Base-by-base conservation (phyloP, 1,140 invertebrate species). In the Drosophila ficusphila region DNA sequence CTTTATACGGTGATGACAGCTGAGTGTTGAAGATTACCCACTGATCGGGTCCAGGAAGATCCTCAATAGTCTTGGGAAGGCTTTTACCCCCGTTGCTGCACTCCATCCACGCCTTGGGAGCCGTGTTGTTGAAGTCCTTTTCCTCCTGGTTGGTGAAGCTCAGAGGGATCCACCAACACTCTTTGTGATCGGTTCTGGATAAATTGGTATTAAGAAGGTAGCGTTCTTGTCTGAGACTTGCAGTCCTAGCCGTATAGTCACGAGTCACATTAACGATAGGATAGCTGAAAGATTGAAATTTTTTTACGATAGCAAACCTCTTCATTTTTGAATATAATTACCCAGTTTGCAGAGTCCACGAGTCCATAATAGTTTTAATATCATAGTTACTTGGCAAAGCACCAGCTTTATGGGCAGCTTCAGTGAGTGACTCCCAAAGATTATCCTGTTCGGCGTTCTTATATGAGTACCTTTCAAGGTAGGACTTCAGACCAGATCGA, bases 371-470 rank as follows among this genome's bases (percentile, higher is more conserved):
- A 12, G 92, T 69, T 72, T 94, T 94, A 1, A 96, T 94, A 4
- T 93, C 93, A 6, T 94, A 90, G 76, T 93, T 91, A 18, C 92
- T 79, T 1, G 93, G 92, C 8, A 96, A 83, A 0, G 91, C 90
- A 1, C 92, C 89, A 6, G 90, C 89, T 44, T 92, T 88, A 21
- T 92, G 91, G 3, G 93, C 93, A 33, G 92, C 93, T 67, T 94
- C 93, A 0, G 95, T 96, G 8, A 98, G 91, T 21, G 95, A 93
- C 11, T 92, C 77, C 96, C 96, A 98, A 0, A 98, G 92, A 91
- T 98, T 95, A 79, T 97, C 95, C 91, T 97, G 96, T 53, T 95
- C 94, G 0, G 97, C 96, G 88, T 95, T 95, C 2, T 90, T 77
- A 73, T 94, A 96, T 19, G 93, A 93, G 68, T 94, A 93, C 70